Evolutionary conservation across 2,888 invertebrate species (phyloP), one percentile per base, ranked within the genome.

Genomic region (Ophonus ardosiacus): DNA sequence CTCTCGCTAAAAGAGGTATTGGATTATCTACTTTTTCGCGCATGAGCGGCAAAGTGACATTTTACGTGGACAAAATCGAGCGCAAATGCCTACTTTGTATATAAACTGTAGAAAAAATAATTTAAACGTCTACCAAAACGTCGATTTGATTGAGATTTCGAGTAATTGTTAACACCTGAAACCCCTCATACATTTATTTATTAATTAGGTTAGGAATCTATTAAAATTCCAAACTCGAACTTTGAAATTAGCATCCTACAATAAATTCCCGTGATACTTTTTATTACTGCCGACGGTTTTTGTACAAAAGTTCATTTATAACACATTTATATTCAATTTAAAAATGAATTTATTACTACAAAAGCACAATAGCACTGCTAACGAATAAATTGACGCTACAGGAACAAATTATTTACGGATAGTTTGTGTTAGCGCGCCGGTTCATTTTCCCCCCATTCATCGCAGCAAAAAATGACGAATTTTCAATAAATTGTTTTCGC

Each of bases 401-500:
- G 43, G 43, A 51, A 51, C 43, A 51, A 51, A 51, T 51, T 51
- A 51, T 51, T 8, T 10, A 51, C 43, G 13, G 43, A 51, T 51
- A 51, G 43, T 13, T 51, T 13, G 31, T 5, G 5, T 31, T 31
- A 31, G 5, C 31, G 31, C 31, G 5, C 6, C 4, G 13, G 43
- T 51, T 51, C 43, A 13, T 51, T 51, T 51, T 13, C 8, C 8
- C 7, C 43, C 13, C 43, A 51, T 51, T 51, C 43, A 51, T 1
- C 43, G 43, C 43, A 2, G 43, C 43, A 68, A 68, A 68, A 63
- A 68, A 68, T 38, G 31, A 38, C 68, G 68, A n/a, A 68, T 68
- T 63, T 68, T 31, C 68, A 13, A 68, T 68, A 68, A 68, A 68
- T 68, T 65, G 65, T 31, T 31, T 13, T 13, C 15, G n/a, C 38